Conservation (phyloP, 2,113 vertebrate species). For the Maccullochella peelii region DNA sequence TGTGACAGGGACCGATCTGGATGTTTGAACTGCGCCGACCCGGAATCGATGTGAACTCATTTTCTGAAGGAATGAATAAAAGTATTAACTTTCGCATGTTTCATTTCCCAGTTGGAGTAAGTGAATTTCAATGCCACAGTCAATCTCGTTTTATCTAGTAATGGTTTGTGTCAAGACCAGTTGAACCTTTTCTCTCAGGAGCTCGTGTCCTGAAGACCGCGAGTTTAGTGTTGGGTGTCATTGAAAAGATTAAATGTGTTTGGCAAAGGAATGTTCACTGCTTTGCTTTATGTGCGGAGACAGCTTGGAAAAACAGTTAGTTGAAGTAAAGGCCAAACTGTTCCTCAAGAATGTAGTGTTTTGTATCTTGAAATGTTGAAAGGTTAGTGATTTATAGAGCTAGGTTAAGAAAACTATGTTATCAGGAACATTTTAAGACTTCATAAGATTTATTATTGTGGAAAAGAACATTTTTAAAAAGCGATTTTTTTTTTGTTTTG, state of each 20-base stretch:
- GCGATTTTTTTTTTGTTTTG: background rate
- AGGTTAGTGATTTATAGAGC: slow-evolving; percentile 26
- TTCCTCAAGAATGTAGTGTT: slow-evolving; percentile 38
- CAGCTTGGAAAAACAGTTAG: slow-evolving; percentile 55
- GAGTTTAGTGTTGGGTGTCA: slow-evolving; percentile 59
- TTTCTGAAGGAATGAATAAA: slow-evolving; percentile 49
- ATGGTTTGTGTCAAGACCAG: slow-evolving; percentile 72
- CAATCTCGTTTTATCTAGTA: slow-evolving; percentile 57
- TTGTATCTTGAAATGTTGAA: slow-evolving; percentile 45
- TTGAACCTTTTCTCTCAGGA: slow-evolving; percentile 67
- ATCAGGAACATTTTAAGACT: slow-evolving; percentile 28
- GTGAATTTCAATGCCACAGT: slow-evolving; percentile 65
- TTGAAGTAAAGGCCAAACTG: slow-evolving; percentile 48
- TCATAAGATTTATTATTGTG: slow-evolving; percentile 19
- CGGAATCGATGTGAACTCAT: slow-evolving; percentile 57
- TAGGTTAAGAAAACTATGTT: slow-evolving; percentile 17
- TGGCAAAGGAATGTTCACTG: slow-evolving; percentile 49
- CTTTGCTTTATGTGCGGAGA: slow-evolving; percentile 58
- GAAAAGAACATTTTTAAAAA: background rate
- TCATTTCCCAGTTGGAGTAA: slow-evolving; percentile 56
- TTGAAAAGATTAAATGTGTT: slow-evolving; percentile 70
- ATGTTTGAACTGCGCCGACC: slow-evolving; percentile 61
- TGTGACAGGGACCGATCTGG: slow-evolving; percentile 50
- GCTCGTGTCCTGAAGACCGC: slow-evolving; percentile 28
- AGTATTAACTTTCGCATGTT: slow-evolving; percentile 75